A percentile compares a stretch with the other conserved stretches of the same genome.
These are phyloP conservation scores for Mormyrus iriodes DNA, from an alignment of 2,113 vertebrate genomes.

Conservation along the genomic window DNA sequence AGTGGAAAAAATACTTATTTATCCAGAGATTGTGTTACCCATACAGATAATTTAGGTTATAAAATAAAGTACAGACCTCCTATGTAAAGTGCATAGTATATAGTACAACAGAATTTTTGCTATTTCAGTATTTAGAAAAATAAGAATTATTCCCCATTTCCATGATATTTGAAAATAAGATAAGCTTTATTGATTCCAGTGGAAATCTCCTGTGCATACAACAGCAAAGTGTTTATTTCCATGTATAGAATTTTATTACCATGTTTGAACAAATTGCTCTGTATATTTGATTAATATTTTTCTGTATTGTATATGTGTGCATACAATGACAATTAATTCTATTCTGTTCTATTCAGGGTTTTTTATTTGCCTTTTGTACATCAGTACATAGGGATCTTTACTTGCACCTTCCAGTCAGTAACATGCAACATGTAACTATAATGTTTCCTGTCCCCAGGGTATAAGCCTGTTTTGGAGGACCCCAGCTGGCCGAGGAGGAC, in stretches of 20 bases:
- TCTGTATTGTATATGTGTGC: not conserved
- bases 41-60: not conserved
- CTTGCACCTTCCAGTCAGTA: not conserved
- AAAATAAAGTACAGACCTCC: not conserved
- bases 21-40: not conserved
- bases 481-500: conserved; percentile 42
- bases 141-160: not conserved
- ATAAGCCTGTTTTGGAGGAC: conserved; percentile 42
- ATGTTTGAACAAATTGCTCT: not conserved
- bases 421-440: not conserved
- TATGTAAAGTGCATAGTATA: not conserved
- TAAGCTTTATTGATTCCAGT: not conserved
- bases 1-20: not conserved
- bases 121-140: not conserved
- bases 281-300: not conserved
- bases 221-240: not conserved
- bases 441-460: conserved; percentile 29
- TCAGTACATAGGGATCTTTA: not conserved
- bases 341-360: not conserved
- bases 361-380: not conserved
- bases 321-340: not conserved
- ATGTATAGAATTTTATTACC: not conserved
- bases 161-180: not conserved
- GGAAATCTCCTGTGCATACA: not conserved
- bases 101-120: not conserved